Base-by-base conservation (phyloP, 2,797 vertebrate genomes). In the Melanogrammus aeglefinus region DNA sequence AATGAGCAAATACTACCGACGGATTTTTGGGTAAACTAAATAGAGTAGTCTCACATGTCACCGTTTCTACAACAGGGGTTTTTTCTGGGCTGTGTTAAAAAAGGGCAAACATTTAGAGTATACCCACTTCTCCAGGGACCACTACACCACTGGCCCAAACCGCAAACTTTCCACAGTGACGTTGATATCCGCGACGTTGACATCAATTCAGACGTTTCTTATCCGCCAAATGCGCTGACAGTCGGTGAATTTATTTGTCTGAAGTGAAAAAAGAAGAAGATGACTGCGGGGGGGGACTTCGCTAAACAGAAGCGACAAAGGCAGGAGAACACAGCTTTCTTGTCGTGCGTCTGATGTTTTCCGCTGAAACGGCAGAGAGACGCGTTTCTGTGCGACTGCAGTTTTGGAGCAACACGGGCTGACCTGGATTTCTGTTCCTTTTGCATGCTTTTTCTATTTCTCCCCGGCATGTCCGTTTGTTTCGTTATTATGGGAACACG, bases 151-250 rank as follows among this genome's bases (percentile, higher is more conserved):
- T n/a, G n/a, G n/a, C n/a, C n/a, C n/a, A n/a, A 75, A 80, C 75
- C 31, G 3, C 31, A 31, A 33, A 33, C 31, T 33, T 80, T 75
- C 77, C 76, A 76, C 71, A 13, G 1, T 74, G 39, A 38, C 75
- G 63, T 2, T 80, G 31, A 70, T 79, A 29, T 76, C 79, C 81
- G 80, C 33, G 79, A 80, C 83, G 84, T 74, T 80, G 1, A 7
- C 76, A 10, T 41, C 74, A 83, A 86, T 77, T 86, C 82, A 74
- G 35, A 77, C 4, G 63, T 80, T 0, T 69, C 78, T 78, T 82
- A 80, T 83, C 38, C 77, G 74, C 24, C 66, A 74, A 69, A 47
- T 21, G 44, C 13, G 4, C 78, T 0, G 31, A 76, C 73, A 74
- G 41, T 78, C 70, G 71, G 80, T 33, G 2, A 29, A 69, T 36